These are phyloP conservation scores for Addax nasomaculatus DNA, from an alignment of 2,113 vertebrate species.

Conservation along the genomic window DNA sequence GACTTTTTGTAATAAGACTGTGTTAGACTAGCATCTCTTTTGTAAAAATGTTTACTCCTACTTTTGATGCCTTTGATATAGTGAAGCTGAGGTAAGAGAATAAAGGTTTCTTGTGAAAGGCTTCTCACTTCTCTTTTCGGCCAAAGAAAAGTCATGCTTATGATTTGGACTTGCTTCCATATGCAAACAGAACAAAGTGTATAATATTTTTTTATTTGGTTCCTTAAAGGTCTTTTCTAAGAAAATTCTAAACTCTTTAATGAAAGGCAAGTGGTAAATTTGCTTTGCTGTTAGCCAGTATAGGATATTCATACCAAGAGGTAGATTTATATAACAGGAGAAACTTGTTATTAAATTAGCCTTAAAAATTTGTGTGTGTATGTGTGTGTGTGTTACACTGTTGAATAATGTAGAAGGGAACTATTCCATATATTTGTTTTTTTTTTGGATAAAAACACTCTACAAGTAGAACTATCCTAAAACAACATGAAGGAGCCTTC, in stretches of 20 bases:
- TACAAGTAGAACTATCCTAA: slow-evolving; percentile 15
- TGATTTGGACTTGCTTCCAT: neutral
- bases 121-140: neutral
- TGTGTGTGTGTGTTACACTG: neutral
- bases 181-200: neutral
- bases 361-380: neutral
- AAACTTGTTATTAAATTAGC: slow-evolving; percentile 37
- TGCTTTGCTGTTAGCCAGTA: neutral
- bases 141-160: neutral
- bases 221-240: neutral
- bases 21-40: neutral
- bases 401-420: neutral
- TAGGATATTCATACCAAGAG: neutral
- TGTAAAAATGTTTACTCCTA: neutral
- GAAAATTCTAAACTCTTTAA: neutral
- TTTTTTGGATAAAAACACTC: neutral
- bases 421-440: neutral
- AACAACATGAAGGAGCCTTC: slow-evolving; percentile 1
- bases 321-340: neutral
- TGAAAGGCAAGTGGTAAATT: neutral
- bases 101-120: neutral
- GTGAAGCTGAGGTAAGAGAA: neutral
- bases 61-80: neutral
- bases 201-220: neutral
- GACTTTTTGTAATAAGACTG: neutral